A percentile compares a stretch with the other conserved stretches of the same genome.
phyloP scores from a whole-genome alignment of 2,797 vertebrate species.

The Delichon dasypus region DNA sequence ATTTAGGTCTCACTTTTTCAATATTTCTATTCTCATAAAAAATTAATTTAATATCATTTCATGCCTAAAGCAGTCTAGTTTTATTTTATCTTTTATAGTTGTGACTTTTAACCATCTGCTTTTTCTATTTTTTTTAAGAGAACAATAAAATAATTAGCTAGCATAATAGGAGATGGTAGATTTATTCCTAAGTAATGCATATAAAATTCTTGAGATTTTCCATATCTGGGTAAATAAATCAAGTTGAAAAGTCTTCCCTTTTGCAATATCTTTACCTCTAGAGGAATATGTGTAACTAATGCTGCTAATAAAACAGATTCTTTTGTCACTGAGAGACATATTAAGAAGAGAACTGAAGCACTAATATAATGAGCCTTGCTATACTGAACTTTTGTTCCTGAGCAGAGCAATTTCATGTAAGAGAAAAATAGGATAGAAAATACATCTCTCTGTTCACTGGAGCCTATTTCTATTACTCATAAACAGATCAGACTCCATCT shows the following conservation, averaged over 20 bases:
- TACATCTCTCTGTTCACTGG: not conserved
- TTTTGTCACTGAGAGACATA: not conserved
- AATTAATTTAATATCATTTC: not conserved
- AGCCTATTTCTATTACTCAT: slow-evolving; percentile 9
- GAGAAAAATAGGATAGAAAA: slow-evolving; percentile 14
- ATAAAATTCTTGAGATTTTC: not conserved
- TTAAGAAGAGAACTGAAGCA: not conserved
- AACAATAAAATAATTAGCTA: not conserved
- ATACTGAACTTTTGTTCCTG: not conserved
- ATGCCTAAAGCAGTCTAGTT: not conserved
- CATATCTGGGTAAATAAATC: not conserved
- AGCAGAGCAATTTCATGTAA: slow-evolving; percentile 8
- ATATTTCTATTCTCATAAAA: slow-evolving; percentile 13
- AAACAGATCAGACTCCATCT: slow-evolving; percentile 4
- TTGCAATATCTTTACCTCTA: not conserved
- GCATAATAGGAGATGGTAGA: not conserved
- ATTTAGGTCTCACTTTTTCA: slow-evolving; percentile 2
- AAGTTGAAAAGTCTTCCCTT: not conserved
- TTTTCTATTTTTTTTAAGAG: not conserved
- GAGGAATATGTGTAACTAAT: not conserved
- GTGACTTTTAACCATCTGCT: not conserved
- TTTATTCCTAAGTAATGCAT: not conserved
- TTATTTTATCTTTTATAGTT: not conserved
- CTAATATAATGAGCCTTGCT: not conserved
- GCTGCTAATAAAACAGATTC: not conserved